Evolutionary conservation across 1,140 invertebrate genomes (phyloP), one percentile per base, ranked within the genome.

Genomic region (Diorhabda sublineata): DNA sequence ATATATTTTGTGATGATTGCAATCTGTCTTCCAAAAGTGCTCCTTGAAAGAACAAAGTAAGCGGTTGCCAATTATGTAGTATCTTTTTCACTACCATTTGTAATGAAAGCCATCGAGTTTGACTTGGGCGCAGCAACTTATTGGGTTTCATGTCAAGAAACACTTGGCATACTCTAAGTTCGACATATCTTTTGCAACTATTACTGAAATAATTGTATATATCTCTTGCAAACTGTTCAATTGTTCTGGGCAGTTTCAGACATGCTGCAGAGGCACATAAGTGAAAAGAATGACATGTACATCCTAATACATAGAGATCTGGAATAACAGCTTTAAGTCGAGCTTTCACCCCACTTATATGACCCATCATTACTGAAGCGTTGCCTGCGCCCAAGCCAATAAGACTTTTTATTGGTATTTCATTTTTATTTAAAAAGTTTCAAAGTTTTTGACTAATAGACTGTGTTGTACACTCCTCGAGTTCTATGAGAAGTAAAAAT

Each of bases 351-450:
- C 78, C 82, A 75, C 82, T 65, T 42, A 80, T 42, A 45, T 68
- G 8, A 43, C 81, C 80, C 70, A 81, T 76, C 77, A 82, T 82
- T 6, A 68, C 62, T 60, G 77, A 81, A 7, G 80, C 74, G 0
- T 77, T 77, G 71, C 82, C 81, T 67, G 79, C 69, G 58, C 76
- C 79, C 76, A 81, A 82, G 4, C 80, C 78, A 63, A 80, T 69
- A 65, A 81, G 70, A 69, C 81, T 79, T 11, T 72, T 78, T 76
- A 64, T 75, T 79, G 4, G 77, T 77, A 78, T 81, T 80, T 70
- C 78, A 69, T 52, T 78, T 62, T 57, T 75, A 57, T 45, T 69
- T 59, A 72, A 82, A 79, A 74, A 74, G 77, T 68, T 71, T 70
- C 47, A 74, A 73, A n/a, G 47, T 56, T 4, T 69, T 62, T 70